Conservation (phyloP, 2,797 vertebrate genomes). For the Cyclopterus lumpus region DNA sequence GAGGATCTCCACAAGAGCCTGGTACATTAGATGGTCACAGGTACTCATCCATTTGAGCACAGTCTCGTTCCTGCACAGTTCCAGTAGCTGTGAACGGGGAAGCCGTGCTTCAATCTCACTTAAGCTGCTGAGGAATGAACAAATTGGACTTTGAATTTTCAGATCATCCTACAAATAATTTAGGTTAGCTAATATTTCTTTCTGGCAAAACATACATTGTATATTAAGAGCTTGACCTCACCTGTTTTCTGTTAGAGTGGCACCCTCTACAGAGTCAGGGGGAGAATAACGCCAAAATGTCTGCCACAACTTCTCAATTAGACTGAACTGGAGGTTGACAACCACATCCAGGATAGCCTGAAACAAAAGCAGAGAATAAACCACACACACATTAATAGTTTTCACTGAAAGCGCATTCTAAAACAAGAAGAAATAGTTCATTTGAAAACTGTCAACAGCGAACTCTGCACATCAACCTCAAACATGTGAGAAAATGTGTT, state of each 20-base stretch:
- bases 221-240: slow-evolving; percentile 29
- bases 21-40: slow-evolving; percentile 98
- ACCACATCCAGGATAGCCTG: slow-evolving; percentile 96
- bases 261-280: slow-evolving; percentile 85
- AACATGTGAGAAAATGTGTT: not conserved
- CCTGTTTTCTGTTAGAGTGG: slow-evolving; percentile 86
- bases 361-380: slow-evolving; percentile 11
- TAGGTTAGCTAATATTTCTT: not conserved
- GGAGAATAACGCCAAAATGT: slow-evolving; percentile 96
- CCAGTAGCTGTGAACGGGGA: slow-evolving; percentile 87
- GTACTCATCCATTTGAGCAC: slow-evolving; percentile 96
- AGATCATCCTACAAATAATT: not conserved
- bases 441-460: not conserved
- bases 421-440: not conserved
- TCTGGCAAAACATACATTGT: not conserved
- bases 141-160: slow-evolving; percentile 6
- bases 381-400: not conserved
- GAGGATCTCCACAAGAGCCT: slow-evolving; percentile 97
- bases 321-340: slow-evolving; percentile 96
- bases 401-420: not conserved
- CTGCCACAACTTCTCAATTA: slow-evolving; percentile 98
- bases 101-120: slow-evolving; percentile 89
- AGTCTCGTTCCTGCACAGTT: slow-evolving; percentile 90
- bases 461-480: not conserved
- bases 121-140: slow-evolving; percentile 71